Conservation (phyloP, 2,888 invertebrate species). For the Lacanobia oleracea region DNA sequence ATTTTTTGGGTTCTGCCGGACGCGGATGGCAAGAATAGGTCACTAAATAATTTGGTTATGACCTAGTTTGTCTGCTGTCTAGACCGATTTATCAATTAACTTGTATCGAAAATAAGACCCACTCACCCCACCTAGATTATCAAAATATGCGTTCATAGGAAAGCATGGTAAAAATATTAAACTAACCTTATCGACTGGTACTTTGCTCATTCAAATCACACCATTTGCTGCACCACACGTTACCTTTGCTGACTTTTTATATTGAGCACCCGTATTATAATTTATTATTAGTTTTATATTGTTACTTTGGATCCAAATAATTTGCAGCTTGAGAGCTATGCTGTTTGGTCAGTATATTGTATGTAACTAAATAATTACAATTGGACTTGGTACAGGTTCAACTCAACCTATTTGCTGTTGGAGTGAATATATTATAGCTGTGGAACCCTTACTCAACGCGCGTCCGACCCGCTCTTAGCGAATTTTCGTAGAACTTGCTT, state of each 20-base stretch:
- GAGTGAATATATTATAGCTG: constrained; percentile 1
- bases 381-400: no score
- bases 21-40: neutral
- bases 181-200: constrained; percentile 11
- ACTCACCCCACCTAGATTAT: neutral
- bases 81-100: constrained; percentile 15
- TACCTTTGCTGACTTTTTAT: no score
- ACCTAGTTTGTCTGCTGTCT: constrained; percentile 24
- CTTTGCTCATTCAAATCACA: no score
- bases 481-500: constrained; percentile 46
- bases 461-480: constrained; percentile 20
- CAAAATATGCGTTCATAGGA: constrained; percentile 1
- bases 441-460: constrained; percentile 32
- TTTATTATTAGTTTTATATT: no score
- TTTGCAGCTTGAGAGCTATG: no score
- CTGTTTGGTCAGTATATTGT: no score
- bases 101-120: constrained; percentile 12
- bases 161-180: constrained; percentile 6
- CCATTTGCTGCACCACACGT: no score
- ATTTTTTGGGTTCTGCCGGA: constrained; percentile 26
- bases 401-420: neutral
- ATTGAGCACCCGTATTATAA: no score
- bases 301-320: no score
- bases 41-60: constrained; percentile 9
- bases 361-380: no score